A percentile compares a stretch with the other conserved stretches of the same genome.
phyloP scores from a whole-genome alignment of 2,113 vertebrate genomes.

The Actinemys pallida region DNA sequence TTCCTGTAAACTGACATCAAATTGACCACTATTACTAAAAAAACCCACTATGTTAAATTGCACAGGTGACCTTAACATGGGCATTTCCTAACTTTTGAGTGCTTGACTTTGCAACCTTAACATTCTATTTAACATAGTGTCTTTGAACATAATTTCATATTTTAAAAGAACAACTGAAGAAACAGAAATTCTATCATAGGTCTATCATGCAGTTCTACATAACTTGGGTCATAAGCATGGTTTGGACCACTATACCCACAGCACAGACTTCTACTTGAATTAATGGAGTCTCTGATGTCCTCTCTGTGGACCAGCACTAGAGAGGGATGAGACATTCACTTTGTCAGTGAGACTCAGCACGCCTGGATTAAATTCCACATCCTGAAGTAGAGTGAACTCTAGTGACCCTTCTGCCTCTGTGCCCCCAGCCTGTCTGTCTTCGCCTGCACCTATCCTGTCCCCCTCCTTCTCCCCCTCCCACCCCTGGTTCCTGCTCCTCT shows the following conservation, averaged over 20 bases:
- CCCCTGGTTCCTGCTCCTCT: background rate
- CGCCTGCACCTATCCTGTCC: background rate
- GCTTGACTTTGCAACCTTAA: background rate
- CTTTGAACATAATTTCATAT: background rate
- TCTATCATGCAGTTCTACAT: rapidly evolving
- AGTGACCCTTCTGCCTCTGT: background rate
- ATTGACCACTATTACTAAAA: background rate
- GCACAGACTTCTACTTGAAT: background rate
- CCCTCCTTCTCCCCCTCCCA: too few relatives aligned
- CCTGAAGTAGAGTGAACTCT: background rate
- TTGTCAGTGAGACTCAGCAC: background rate
- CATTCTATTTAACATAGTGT: background rate
- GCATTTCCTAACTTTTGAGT: background rate
- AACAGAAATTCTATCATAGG: background rate
- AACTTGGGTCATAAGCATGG: background rate
- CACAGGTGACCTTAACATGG: background rate
- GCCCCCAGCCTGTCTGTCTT: background rate
- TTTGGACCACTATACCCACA: background rate
- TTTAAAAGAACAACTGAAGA: background rate
- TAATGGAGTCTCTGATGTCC: background rate
- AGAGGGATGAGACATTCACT: background rate
- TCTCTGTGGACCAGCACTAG: background rate
- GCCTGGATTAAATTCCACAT: background rate
- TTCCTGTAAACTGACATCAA: background rate
- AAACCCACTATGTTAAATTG: background rate